Evolutionary conservation across 2,113 vertebrate species (phyloP), one percentile per base, ranked within the genome.

Genomic region (Semnornis frantzii): DNA sequence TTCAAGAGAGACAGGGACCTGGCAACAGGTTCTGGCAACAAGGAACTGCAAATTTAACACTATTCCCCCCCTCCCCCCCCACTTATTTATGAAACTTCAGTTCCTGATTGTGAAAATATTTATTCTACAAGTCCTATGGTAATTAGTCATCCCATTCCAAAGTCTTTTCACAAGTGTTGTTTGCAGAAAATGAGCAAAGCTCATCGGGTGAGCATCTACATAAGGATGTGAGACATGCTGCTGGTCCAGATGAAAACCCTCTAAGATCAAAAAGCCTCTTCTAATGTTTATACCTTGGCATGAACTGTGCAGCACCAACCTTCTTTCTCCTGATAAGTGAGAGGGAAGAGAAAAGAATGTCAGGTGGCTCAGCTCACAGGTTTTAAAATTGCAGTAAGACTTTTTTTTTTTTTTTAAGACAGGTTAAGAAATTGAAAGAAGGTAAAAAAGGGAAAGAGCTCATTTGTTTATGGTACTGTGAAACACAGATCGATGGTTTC

Each of bases 71-170:
- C 33, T 23, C 18, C 23, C 50, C 23, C 48, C 48, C 39, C 28
- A 21, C 2, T 81, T 48, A 23, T 75, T 75, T 78, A 76, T 84
- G 34, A n/a, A 90, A 42, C 27, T 37, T 46, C 30, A 21, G n/a
- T 23, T 85, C n/a, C n/a, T 90, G n/a, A 3, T 70, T 90, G 79
- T 87, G 33, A 34, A 85, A 82, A 87, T 77, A 78, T 73, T 78
- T 87, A 31, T 70, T 8, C 18, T 70, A 27, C 5, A 54, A 74
- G 18, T 39, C 69, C 33, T 70, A 34, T 15, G 69, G n/a, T 37
- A 76, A 85, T 73, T 66, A 37, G 4, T 85, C 24, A 57, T 78
- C 34, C 27, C 3, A 25, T 82, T 89, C 33, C 57, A 82, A 25
- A 80, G 44, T 30, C 7, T 87, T 89, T 95, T 85, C 17, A 27